Percentiles rank a stretch among this genome's conserved stretches.
Evolutionary conservation across 1,140 invertebrate genomes (phyloP).

Genomic region (Drosophila ficusphila): DNA sequence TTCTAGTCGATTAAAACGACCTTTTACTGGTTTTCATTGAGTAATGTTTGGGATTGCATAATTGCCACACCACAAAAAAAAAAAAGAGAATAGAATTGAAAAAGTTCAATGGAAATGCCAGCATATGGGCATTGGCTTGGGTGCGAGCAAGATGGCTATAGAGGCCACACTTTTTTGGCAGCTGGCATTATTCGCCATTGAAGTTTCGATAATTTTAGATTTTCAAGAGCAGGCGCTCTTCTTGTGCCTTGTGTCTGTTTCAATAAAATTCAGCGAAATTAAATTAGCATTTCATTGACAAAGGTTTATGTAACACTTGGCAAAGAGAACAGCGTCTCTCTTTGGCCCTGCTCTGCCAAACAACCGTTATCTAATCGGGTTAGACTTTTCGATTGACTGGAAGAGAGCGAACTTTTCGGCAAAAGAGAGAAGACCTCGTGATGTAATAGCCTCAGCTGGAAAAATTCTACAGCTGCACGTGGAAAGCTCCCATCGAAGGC

Average conservation of each 20-base stretch:
- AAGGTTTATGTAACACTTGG: slow-evolving; percentile 63
- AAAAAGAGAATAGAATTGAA: slow-evolving; percentile 15
- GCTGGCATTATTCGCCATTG: slow-evolving; percentile 55
- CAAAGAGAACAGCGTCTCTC: slow-evolving; percentile 20
- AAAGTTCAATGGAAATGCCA: slow-evolving; percentile 35
- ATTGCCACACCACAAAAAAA: slow-evolving; percentile 11
- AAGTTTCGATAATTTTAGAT: slow-evolving; percentile 67
- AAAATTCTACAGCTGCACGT: slow-evolving; percentile 47
- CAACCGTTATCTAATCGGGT: slow-evolving; percentile 42
- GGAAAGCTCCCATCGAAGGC: slow-evolving; percentile 22
- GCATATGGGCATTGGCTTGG: background rate
- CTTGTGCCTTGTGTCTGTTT: slow-evolving; percentile 2
- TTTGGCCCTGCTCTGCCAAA: slow-evolving; percentile 7
- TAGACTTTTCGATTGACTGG: slow-evolving; percentile 5
- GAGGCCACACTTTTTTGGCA: slow-evolving; percentile 27
- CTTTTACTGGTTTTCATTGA: slow-evolving; percentile 20
- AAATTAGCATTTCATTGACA: slow-evolving; percentile 62
- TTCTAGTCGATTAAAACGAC: slow-evolving; percentile 5
- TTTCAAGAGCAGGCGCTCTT: slow-evolving; percentile 46
- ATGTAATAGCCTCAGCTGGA: slow-evolving; percentile 58
- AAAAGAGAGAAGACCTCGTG: slow-evolving; percentile 38
- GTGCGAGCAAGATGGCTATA: slow-evolving; percentile 31
- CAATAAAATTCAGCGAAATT: slow-evolving; percentile 43
- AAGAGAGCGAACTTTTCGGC: slow-evolving; percentile 21
- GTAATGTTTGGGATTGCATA: slow-evolving; percentile 30